phyloP scores from a whole-genome alignment of 2,797 vertebrate species.

The Channallabes apus region DNA sequence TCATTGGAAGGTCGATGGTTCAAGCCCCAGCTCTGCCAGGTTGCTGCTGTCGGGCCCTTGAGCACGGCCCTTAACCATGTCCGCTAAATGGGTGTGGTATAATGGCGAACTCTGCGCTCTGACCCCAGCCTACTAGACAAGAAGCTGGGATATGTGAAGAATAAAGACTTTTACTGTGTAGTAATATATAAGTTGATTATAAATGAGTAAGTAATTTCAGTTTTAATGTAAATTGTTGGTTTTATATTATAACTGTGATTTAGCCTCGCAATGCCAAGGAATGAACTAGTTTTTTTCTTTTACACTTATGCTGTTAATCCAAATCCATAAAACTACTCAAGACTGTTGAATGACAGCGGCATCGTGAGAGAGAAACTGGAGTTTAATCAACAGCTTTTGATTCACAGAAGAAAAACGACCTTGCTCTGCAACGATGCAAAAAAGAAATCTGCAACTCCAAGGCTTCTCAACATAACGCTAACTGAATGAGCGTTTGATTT shows the following conservation, averaged over 20 bases:
- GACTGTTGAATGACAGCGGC: not conserved
- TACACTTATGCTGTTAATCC: not conserved
- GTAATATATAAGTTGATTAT: too few relatives aligned
- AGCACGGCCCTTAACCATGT: too few relatives aligned
- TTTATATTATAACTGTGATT: not conserved
- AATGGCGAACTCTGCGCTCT: too few relatives aligned
- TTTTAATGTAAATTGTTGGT: not conserved
- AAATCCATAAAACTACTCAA: not conserved
- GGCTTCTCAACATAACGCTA: not conserved
- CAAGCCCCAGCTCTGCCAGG: too few relatives aligned
- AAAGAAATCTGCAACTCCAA: conserved; percentile 17
- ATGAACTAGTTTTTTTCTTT: not conserved
- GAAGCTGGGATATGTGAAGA: too few relatives aligned
- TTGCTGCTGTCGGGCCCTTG: too few relatives aligned
- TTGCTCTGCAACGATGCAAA: conserved; percentile 34
- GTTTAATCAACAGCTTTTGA: not conserved
- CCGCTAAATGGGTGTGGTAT: too few relatives aligned
- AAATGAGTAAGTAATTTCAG: not conserved
- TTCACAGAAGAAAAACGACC: conserved; percentile 29
- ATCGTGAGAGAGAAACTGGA: not conserved
- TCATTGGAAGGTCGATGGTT: too few relatives aligned
- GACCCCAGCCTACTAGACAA: too few relatives aligned
- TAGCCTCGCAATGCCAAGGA: not conserved
- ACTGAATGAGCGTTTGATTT: conserved; percentile 3
- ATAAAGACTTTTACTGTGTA: too few relatives aligned